Evolutionary conservation across 2,888 invertebrate genomes (phyloP), one percentile per base, ranked within the genome.

Genomic region (Synanthedon andrenaeformis): DNA sequence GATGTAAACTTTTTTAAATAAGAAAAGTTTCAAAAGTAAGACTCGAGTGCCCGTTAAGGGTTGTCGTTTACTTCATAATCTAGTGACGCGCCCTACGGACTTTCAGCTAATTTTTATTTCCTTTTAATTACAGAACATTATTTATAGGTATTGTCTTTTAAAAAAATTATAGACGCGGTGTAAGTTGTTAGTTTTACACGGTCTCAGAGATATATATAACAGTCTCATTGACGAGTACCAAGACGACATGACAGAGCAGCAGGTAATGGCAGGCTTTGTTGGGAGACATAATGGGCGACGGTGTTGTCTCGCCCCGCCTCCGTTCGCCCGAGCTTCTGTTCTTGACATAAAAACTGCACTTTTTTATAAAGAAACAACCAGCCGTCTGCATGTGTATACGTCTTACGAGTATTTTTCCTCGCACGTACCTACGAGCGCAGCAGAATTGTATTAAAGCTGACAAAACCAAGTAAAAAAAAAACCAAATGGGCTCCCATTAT

Each of bases 1-100:
- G 45, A 45, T 51, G 53, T 54, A 54, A 58, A 59, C 54, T 58
- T 59, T 56, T 59, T 62, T 56, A 67, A 71, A 76, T 72, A 75
- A 67, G 67, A 68, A 74, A 76, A 76, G 67, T 75, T 76, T 63
- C 52, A 55, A 58, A 63, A 67, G 64, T 63, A 62, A 60, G 58
- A 59, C 53, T 55, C 55, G 52, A 56, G 57, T 54, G 58, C 59
- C 45, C 45, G 13, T 45, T 13, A 45, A 45, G 45, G 45, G 45
- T 6, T 45, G 45, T 45, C 45, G 45, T 14, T 45, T 45, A 45
- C 45, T n/a, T 45, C 14, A n/a, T 45, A 45, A 45, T 45, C 13
- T 45, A 45, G 45, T 45, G 45, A 45, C 45, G 45, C 45, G 45
- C 13, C 45, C 45, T 14, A n/a, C 45, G 5, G n/a, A 42, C n/a